Evolutionary conservation across 2,888 invertebrate species (phyloP).

Genomic region (Dinocampus coccinellae): DNA sequence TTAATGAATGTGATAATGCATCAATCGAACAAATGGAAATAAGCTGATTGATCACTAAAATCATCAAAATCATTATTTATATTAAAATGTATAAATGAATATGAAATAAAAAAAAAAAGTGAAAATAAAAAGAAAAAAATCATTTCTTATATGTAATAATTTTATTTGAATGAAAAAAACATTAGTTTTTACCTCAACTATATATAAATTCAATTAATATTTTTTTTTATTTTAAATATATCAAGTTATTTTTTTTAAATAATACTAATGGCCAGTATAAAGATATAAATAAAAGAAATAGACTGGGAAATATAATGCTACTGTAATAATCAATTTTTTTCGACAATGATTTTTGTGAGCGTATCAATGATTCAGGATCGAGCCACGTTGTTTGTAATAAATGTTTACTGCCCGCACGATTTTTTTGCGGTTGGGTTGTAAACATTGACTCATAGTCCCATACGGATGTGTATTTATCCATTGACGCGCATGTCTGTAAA

Average conservation of each 20-base stretch:
- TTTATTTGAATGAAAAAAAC: background rate
- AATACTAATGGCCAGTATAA: slow-evolving; percentile 85
- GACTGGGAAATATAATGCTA: slow-evolving; percentile 80
- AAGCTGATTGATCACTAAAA: slow-evolving; percentile 37
- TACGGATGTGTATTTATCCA: slow-evolving; percentile 75
- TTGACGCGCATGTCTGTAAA: slow-evolving; percentile 74
- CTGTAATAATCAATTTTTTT: slow-evolving; percentile 84
- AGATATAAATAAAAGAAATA: slow-evolving; percentile 83
- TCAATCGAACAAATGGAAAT: slow-evolving; percentile 57
- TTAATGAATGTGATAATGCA: slow-evolving; percentile 59
- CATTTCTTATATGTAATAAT: background rate
- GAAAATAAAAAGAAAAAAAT: too few species aligned
- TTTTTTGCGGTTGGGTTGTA: slow-evolving; percentile 51
- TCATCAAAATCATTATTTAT: background rate
- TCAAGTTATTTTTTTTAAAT: slow-evolving; percentile 69
- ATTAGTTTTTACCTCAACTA: background rate
- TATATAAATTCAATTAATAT: background rate
- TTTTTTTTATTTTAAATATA: background rate
- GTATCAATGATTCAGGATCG: slow-evolving; percentile 58
- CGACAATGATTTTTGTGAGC: slow-evolving; percentile 78
- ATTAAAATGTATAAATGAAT: background rate
- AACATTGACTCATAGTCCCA: slow-evolving; percentile 59
- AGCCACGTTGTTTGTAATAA: slow-evolving; percentile 66
- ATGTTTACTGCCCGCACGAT: slow-evolving; percentile 57
- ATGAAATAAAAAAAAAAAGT: background rate